A percentile compares a stretch with the other conserved stretches of the same genome.
Conservation (phyloP, 1,140 invertebrate species). For the Nasonia giraulti region DNA sequence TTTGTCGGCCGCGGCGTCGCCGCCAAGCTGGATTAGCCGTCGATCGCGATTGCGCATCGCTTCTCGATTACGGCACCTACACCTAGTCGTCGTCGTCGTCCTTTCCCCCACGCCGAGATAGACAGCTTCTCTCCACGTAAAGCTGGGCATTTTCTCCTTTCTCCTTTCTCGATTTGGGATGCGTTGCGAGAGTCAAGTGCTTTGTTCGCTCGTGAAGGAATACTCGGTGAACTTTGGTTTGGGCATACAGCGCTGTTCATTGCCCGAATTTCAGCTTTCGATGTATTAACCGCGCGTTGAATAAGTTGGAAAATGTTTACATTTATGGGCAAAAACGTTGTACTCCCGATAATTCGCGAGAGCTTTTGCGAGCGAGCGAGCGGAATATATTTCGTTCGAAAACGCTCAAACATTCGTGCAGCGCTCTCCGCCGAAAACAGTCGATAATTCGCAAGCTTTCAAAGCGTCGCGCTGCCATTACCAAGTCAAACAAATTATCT, state of each 20-base stretch:
- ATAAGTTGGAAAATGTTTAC: background rate
- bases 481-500: background rate
- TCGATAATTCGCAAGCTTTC: background rate
- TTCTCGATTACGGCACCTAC: conserved; percentile 43
- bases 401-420: background rate
- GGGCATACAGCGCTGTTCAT: no score
- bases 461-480: background rate
- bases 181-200: background rate
- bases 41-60: conserved; percentile 44
- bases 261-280: no score
- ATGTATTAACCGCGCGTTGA: no score
- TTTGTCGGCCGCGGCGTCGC: conserved; percentile 18
- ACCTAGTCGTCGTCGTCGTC: background rate
- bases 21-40: background rate
- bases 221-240: background rate
- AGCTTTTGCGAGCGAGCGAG: background rate
- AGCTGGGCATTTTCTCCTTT: conserved; percentile 12
- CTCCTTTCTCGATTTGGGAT: conserved; percentile 27
- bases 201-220: background rate
- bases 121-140: background rate
- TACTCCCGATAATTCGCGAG: background rate
- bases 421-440: background rate
- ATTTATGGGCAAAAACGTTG: background rate
- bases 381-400: background rate
- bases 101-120: background rate